Base-by-base conservation (phyloP, 2,797 vertebrate species). In the Harpia harpyja region DNA sequence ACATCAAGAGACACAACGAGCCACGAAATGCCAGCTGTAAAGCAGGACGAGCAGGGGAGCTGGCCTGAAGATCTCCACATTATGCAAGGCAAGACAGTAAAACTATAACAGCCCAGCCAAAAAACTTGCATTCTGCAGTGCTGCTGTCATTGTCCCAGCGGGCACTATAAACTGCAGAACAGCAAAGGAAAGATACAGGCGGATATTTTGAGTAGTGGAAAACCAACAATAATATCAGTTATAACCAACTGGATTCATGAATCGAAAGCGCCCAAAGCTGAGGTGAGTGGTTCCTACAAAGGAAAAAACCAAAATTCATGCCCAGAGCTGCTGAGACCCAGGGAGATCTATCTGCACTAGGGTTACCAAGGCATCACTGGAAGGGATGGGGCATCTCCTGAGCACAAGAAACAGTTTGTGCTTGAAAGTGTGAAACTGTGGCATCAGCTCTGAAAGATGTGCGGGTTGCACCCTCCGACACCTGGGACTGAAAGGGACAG, bases 81-180 rank as follows among this genome's bases (percentile, higher is more conserved):
- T 64, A 9, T 61, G 80, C 83, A 35, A 82, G 77, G 57, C 69
- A 61, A 77, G 59, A 20, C 76, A 56, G 48, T 44, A 73, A 93
- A 94, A 49, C 3, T 19, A 3, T 43, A 14, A 7, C 4, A 88
- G 69, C 21, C 41, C 91, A 68, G 94, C 78, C 92, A 91, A 80
- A 23, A 6, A 30, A 4, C 37, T 64, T 18, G 68, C 90, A 44
- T 91, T 95, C 93, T 94, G 88, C 85, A 94, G 92, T 0, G 2
- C 88, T 94, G 96, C 88, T 95, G 85, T 93, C 93, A 89, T 27
- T 2, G 10, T 82, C 84, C 89, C 96, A 46, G 79, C 0, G 3
- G 77, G 89, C 82, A 51, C 69, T 1, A 23, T 3, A 14, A 77
- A 46, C 73, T 56, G 21, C 64, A 3, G 46, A 76, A 3, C 63